A percentile compares a stretch with the other conserved stretches of the same genome.
phyloP scores from a whole-genome alignment of 2,113 vertebrate species.

The Pachypanchax playfairii region DNA sequence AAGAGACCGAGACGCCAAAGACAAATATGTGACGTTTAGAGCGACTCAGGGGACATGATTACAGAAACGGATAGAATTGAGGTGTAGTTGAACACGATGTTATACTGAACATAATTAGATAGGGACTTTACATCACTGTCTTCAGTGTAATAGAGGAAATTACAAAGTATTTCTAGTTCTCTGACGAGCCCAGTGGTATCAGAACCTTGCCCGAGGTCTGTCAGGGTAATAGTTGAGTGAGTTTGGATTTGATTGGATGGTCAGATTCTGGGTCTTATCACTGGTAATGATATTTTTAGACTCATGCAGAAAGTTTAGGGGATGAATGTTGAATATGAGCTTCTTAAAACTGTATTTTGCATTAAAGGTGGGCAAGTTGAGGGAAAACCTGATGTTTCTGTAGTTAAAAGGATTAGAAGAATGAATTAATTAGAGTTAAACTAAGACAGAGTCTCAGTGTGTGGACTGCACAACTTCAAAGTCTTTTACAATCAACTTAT shows the following conservation, averaged over 20 bases:
- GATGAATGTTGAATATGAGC: slow-evolving; percentile 8
- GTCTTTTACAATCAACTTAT: too few species aligned
- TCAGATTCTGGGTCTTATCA: neutral
- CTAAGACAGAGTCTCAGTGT: too few species aligned
- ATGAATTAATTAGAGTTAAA: too few species aligned
- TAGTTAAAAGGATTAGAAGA: too few species aligned
- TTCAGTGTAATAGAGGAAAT: slow-evolving; percentile 37
- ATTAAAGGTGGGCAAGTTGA: neutral
- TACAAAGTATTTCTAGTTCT: slow-evolving; percentile 16
- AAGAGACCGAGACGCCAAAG: slow-evolving; percentile 5
- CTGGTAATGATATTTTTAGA: neutral
- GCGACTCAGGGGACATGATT: slow-evolving; percentile 29
- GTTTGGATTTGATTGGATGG: slow-evolving; percentile 34
- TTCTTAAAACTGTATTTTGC: neutral
- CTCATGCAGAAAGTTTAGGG: neutral
- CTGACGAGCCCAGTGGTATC: slow-evolving; percentile 22
- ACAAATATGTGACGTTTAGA: slow-evolving; percentile 19
- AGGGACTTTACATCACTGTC: neutral
- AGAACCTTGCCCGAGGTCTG: slow-evolving; percentile 32
- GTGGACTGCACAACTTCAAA: too few species aligned
- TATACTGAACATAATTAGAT: slow-evolving; percentile 44
- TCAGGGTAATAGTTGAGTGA: slow-evolving; percentile 17
- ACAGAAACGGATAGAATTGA: slow-evolving; percentile 17
- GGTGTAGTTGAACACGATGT: neutral
- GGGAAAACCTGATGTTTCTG: neutral